Base-by-base conservation (phyloP, 2,797 vertebrate genomes). In the Mus caroli region DNA sequence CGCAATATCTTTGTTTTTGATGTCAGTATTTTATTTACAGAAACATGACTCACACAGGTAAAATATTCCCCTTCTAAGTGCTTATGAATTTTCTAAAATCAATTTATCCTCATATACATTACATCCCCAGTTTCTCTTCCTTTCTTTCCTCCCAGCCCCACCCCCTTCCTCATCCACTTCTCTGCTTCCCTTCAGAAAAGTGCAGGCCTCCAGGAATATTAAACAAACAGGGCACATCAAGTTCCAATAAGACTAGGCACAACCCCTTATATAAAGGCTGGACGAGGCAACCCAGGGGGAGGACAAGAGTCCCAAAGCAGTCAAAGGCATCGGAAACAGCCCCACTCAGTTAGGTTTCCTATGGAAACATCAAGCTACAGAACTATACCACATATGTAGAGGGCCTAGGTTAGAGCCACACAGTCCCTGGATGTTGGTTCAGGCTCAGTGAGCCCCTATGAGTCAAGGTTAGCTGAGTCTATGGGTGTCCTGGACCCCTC, bases 1-100 rank as follows among this genome's bases (percentile, higher is more conserved):
- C 84, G 13, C 37, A 86, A 60, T 75, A 83, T 91, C 94, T 95
- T 73, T 73, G n/a, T 43, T 75, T 75, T 75, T 24, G 37, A 73
- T 40, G 71, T 40, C 37, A 73, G 37, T 22, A 73, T 73, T 73
- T 73, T 73, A 40, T 40, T 73, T 40, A 73, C 1, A 0, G 20
- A 40, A 24, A 73, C 71, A 73, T 40, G 37, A 40, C 10, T 40
- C 71, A 75, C 37, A 43, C 2, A 43, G 37, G 20, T 75, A 75
- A 75, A 73, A 43, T 24, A 40, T 75, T 11, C 37, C 67, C 20
- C 37, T 73, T 73, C 37, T 22, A 40, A 43, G 71, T 40, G 71
- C 24, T 40, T 43, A 43, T 12, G 37, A 75, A 75, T 24, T 75
- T 75, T 40, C 37, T 75, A 24, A 67, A 67, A 67, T 12, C 11